These are phyloP conservation scores for Monochamus saltuarius DNA, from an alignment of 1,140 invertebrate genomes.

Conservation along the genomic window DNA sequence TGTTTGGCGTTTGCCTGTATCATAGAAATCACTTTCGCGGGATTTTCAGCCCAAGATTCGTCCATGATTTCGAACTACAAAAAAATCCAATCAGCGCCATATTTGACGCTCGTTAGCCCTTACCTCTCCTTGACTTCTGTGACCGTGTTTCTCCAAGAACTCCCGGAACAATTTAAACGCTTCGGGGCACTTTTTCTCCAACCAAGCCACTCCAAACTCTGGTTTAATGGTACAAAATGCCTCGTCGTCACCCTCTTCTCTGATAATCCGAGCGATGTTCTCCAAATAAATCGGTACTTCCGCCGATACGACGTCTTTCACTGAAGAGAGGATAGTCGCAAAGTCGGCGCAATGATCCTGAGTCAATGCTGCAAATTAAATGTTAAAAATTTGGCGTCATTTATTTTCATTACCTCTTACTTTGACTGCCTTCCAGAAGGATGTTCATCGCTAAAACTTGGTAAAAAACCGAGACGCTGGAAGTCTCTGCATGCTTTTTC, in stretches of 20 bases:
- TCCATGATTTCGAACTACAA: slow-evolving; percentile 66
- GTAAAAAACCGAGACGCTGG: slow-evolving; percentile 53
- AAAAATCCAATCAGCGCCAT: not conserved
- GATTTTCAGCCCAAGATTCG: slow-evolving; percentile 67
- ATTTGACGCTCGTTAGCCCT: not conserved
- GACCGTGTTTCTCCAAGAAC: slow-evolving; percentile 73
- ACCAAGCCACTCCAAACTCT: slow-evolving; percentile 59
- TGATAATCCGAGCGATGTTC: slow-evolving; percentile 58
- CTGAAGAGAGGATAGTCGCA: slow-evolving; percentile 64
- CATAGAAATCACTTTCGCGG: slow-evolving; percentile 61
- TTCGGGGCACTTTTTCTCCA: slow-evolving; percentile 57
- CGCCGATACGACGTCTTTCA: slow-evolving; percentile 66
- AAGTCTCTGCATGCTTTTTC: slow-evolving; percentile 50
- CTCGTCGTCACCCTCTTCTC: slow-evolving; percentile 50
- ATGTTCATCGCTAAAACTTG: slow-evolving; percentile 59
- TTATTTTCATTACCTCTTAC: slow-evolving; percentile 37
- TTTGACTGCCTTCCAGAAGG: slow-evolving; percentile 54
- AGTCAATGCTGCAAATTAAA: slow-evolving; percentile 56
- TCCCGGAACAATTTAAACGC: slow-evolving; percentile 55
- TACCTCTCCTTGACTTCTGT: slow-evolving; percentile 74
- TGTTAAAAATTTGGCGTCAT: not conserved
- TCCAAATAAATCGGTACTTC: slow-evolving; percentile 62
- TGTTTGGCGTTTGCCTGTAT: slow-evolving; percentile 58
- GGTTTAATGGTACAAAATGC: slow-evolving; percentile 59
- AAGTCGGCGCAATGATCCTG: slow-evolving; percentile 63